Evolutionary conservation across 2,113 vertebrate genomes (phyloP), one percentile per base, ranked within the genome.

Genomic region (Syngnathus scovelli): DNA sequence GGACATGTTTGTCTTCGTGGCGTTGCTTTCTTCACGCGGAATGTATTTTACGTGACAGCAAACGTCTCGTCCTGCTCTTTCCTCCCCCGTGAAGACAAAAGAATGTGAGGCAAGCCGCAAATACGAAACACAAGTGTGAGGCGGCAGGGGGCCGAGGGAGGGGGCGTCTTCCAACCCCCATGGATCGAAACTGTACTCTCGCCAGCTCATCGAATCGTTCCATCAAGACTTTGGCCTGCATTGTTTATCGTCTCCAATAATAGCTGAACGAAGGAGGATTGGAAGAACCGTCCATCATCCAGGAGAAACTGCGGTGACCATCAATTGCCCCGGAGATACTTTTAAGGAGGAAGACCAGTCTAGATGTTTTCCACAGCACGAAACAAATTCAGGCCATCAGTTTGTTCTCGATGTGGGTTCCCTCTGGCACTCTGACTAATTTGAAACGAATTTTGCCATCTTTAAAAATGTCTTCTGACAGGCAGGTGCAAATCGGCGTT

Each of bases 51-150:
- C 68, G 78, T 88, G 83, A 80, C 81, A 84, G 75, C 72, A 65
- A 43, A 52, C 6, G 65, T 86, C 69, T 85, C 78, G 68, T 88
- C 80, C 68, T 78, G 38, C 61, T 63, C 13, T 67, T 62, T 79
- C 69, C 78, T 80, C 84, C 84, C 84, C 83, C 73, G 61, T 78
- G 80, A 88, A 80, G 80, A 73, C 85, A 70, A 41, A 90, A 83
- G 88, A 91, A 91, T 89, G 86, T 90, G 85, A 78, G 84, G 84
- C 86, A 87, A 87, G 83, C 84, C 86, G 84, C 81, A 91, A 91
- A 90, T 91, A 88, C 81, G 78, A 90, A 91, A 89, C 90, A 91
- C 84, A 86, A 90, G 88, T 89, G 87, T 86, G 70, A 52, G 70
- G 36, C 71, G 66, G 76, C 71, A 8, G 66, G 19, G 58, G 46